Percentiles rank a stretch among this genome's conserved stretches.
Evolutionary conservation across 2,113 vertebrate species (phyloP).

Genomic region (Nannospalax galili): DNA sequence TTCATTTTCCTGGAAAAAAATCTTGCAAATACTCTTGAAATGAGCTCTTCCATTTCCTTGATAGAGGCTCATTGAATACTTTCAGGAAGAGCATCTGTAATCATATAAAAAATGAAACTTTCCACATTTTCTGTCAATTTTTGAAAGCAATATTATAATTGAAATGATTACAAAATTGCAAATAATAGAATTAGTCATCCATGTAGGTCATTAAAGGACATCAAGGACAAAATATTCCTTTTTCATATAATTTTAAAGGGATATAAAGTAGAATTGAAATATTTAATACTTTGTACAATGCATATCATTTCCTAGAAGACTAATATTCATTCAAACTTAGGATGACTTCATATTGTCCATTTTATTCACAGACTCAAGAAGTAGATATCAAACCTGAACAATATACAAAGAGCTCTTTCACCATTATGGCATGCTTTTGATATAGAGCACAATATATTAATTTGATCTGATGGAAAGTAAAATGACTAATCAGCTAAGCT

Average conservation of each 20-base stretch:
- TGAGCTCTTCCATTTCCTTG: conserved; percentile 45
- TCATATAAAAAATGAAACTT: not conserved
- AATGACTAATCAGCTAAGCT: not conserved
- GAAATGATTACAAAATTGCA: not conserved
- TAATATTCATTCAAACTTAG: conserved; percentile 2
- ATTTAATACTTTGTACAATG: not conserved
- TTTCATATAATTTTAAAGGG: conserved; percentile 45
- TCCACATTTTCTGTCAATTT: not conserved
- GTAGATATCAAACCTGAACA: not conserved
- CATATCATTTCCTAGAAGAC: not conserved
- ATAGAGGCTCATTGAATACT: not conserved
- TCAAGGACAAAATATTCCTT: not conserved
- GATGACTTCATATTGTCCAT: not conserved
- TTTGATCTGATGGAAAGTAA: not conserved
- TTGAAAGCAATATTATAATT: conserved; percentile 25
- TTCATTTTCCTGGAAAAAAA: conserved; percentile 54
- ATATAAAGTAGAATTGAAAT: not conserved
- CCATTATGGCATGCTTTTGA: not conserved
- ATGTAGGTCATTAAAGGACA: not conserved
- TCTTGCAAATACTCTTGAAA: conserved; percentile 66
- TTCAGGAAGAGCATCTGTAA: not conserved
- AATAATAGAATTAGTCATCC: not conserved
- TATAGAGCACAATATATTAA: not conserved
- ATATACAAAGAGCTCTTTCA: not conserved
- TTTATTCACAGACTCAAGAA: not conserved